Evolutionary conservation across 2,888 invertebrate genomes (phyloP), one percentile per base, ranked within the genome.

Genomic region (Tiliacea citrago): DNA sequence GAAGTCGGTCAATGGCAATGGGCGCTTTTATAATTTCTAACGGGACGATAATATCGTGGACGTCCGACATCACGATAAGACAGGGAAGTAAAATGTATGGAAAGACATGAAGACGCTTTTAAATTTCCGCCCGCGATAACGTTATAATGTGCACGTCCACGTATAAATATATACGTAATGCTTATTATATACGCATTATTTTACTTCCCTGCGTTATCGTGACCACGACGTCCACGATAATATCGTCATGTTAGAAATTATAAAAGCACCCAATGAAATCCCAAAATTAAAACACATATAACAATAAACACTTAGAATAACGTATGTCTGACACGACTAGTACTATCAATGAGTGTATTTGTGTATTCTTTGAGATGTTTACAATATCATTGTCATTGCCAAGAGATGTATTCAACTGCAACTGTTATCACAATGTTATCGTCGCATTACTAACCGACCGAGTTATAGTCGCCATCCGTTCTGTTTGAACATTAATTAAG

Each of bases 401-500:
- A 61, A 16, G 21, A 77, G 53, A 55, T 60, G 53, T 45, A 39
- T 45, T 21, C 16, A 39, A 67, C 29, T 82, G 83, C 84, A 79
- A 10, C n/a, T 42, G 16, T 84, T 82, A 84, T 82, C 84, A 69
- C 9, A 47, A 13, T 35, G 29, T 83, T 82, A 75, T 83, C 73
- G 53, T 7, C n/a, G 24, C n/a, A 69, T 9, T 74, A 63, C 42
- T 68, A 75, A 63, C 75, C 68, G 61, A 73, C 67, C 60, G 49
- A 55, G 39, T 58, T 65, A 57, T 51, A 73, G 65, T 63, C n/a
- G 24, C 29, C 21, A 47, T 57, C 9, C 55, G 67, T 70, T 70
- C 39, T 39, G 62, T 39, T 39, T 35, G 21, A 47, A 39, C 24
- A 67, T 68, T 80, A 73, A 73, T 70, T 82, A 68, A 68, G 16